Percentiles rank a stretch among this genome's conserved stretches.
Conservation (phyloP, 2,797 vertebrate species). For the Melopsittacus undulatus region DNA sequence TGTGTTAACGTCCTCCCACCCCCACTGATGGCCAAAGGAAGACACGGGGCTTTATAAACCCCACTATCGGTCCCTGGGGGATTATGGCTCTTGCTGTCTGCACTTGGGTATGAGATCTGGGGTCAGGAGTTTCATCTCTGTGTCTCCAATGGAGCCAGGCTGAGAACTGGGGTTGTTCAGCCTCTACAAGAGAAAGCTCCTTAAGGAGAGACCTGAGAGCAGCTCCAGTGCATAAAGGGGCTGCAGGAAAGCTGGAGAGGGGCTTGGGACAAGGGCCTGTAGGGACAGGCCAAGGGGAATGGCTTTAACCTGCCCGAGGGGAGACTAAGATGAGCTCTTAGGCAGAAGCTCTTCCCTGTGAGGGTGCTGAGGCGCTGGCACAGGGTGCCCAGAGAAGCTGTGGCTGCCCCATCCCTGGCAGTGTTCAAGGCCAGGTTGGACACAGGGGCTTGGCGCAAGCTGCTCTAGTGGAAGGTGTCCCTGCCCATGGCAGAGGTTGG, state of each 20-base stretch:
- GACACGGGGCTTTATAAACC: background rate
- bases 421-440: no score
- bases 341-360: no score
- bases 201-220: background rate
- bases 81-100: background rate
- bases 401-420: no score
- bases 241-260: background rate
- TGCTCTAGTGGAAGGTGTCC: background rate
- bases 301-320: no score
- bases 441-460: background rate
- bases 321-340: no score
- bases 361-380: no score
- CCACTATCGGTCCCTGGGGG: rapidly evolving
- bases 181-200: background rate
- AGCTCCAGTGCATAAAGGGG: background rate
- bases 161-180: background rate
- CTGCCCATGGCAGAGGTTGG: background rate
- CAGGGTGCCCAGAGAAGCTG: no score
- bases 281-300: no score
- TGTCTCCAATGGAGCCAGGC: background rate
- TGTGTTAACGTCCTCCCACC: constrained; percentile 17
- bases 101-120: background rate
- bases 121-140: constrained; percentile 16
- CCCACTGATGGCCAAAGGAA: background rate
- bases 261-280: no score